Evolutionary conservation across 1,140 invertebrate genomes (phyloP).

Genomic region (Musca vetustissima): DNA sequence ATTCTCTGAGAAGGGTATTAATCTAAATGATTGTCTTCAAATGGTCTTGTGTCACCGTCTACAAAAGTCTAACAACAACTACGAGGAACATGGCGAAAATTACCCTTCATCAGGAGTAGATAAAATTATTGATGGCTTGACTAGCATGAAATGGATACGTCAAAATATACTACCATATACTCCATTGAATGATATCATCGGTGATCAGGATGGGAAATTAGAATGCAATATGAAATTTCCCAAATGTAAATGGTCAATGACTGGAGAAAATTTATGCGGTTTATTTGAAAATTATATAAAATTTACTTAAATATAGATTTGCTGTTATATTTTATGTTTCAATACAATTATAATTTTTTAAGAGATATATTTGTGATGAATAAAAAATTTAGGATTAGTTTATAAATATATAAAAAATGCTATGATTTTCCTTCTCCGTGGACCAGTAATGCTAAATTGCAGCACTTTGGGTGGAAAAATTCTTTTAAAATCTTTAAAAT

Average conservation of each 20-base stretch:
- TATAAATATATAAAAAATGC: too few relatives aligned
- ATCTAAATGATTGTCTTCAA: conserved; percentile 39
- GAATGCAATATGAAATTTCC: conserved; percentile 37
- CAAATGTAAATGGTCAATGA: conserved; percentile 38
- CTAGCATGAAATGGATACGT: conserved; percentile 36
- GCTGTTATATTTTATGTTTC: too few relatives aligned
- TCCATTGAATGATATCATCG: conserved; percentile 34
- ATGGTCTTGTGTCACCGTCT: conserved; percentile 40
- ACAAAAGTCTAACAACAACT: conserved; percentile 28
- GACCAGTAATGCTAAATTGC: too few relatives aligned
- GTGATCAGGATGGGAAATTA: conserved; percentile 14
- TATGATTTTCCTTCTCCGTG: too few relatives aligned
- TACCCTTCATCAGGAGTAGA: conserved; percentile 34
- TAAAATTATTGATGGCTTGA: conserved; percentile 36
- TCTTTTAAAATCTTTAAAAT: too few relatives aligned
- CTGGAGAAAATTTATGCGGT: conserved; percentile 35
- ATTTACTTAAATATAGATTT: conserved; percentile 4
- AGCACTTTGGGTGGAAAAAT: too few relatives aligned
- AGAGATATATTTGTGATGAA: too few relatives aligned
- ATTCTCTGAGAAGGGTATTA: conserved; percentile 40
- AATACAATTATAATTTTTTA: too few relatives aligned
- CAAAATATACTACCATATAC: conserved; percentile 36
- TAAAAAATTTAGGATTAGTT: too few relatives aligned
- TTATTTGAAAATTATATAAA: conserved; percentile 11
- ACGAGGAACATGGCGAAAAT: neutral